Conservation (phyloP, 2,888 invertebrate species). For the Eupsilia transversa region DNA sequence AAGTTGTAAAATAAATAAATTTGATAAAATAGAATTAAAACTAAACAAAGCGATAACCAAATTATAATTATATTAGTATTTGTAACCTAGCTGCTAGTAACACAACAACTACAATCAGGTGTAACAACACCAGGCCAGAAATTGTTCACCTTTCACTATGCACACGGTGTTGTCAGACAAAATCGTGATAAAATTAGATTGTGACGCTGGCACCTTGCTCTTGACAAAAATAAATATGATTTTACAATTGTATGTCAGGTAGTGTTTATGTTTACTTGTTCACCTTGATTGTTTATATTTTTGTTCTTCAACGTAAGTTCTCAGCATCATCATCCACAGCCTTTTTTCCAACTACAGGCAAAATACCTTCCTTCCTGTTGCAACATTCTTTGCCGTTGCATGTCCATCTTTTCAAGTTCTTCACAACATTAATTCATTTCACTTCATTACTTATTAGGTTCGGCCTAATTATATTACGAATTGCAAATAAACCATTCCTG, state of each 20-base stretch:
- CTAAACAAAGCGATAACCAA: neutral
- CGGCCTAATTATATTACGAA: neutral
- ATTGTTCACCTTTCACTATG: constrained; percentile 39
- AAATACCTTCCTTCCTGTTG: neutral
- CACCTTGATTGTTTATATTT: neutral
- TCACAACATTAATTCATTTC: neutral
- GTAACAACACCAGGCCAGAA: constrained; percentile 40
- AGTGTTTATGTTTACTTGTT: neutral
- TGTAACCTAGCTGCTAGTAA: neutral
- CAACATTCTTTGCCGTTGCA: neutral
- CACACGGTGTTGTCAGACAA: constrained; percentile 60
- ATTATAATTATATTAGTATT: neutral
- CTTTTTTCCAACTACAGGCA: neutral
- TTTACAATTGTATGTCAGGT: constrained; percentile 15
- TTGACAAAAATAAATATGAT: constrained; percentile 51
- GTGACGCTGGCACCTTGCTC: constrained; percentile 43
- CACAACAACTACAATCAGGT: constrained; percentile 16
- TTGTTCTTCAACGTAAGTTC: neutral
- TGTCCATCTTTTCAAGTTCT: neutral
- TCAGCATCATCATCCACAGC: neutral
- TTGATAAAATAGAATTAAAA: too few relatives aligned
- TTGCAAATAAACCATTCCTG: neutral
- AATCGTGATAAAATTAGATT: constrained; percentile 58
- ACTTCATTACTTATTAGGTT: too few relatives aligned
- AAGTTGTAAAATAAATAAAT: too few relatives aligned